Evolutionary conservation across 2,888 invertebrate species (phyloP).

Genomic region (Lasioglossum villosulum): DNA sequence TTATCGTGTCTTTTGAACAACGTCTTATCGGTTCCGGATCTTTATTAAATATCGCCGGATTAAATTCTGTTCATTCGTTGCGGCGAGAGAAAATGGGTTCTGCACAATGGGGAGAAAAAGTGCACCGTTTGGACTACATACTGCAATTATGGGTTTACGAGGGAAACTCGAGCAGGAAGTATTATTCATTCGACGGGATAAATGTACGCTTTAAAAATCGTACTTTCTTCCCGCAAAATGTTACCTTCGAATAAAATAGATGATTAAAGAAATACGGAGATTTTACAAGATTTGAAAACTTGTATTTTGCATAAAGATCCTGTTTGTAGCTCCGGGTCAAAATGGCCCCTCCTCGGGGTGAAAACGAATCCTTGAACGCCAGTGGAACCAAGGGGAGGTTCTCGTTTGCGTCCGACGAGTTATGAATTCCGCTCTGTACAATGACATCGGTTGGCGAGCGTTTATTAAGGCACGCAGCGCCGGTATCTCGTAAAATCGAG

Average conservation of each 20-base stretch:
- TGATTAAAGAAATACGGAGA: neutral
- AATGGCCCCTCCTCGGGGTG: neutral
- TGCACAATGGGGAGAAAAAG: neutral
- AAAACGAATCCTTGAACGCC: neutral
- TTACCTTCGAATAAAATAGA: too few species aligned
- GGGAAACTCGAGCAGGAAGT: neutral
- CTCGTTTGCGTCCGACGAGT: constrained; percentile 27
- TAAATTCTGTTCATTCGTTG: neutral
- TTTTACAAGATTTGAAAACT: neutral
- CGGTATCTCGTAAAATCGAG: constrained; percentile 15
- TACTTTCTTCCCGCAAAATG: too few species aligned
- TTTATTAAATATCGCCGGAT: constrained; percentile 1
- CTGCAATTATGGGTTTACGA: neutral
- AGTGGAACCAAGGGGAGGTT: neutral
- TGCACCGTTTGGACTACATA: neutral
- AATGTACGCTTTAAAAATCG: neutral
- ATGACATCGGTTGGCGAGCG: constrained; percentile 8
- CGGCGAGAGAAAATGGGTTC: neutral
- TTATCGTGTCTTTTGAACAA: neutral
- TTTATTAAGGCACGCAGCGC: constrained; percentile 31
- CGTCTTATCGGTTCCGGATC: neutral
- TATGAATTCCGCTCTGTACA: constrained; percentile 42
- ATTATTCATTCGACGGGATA: neutral
- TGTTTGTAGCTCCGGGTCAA: neutral
- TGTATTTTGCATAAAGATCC: neutral